Evolutionary conservation across 2,797 vertebrate genomes (phyloP).

Genomic region (Glyptemys insculpta): DNA sequence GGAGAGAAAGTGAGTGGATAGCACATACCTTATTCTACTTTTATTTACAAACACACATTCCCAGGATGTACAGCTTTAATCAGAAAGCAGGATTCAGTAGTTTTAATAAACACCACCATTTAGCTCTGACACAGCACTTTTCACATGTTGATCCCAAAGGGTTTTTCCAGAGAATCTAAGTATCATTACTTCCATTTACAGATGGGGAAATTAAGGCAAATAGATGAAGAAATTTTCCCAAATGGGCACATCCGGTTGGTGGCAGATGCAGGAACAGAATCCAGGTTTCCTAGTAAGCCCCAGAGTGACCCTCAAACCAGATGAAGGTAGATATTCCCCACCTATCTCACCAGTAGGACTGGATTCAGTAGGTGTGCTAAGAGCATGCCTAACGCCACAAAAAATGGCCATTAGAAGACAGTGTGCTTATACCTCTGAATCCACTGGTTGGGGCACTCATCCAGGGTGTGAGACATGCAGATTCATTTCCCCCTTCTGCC

Average conservation of each 20-base stretch:
- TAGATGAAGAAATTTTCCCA: background rate
- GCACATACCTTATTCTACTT: background rate
- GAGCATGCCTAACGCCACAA: no score
- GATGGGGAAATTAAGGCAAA: background rate
- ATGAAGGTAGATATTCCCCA: no score
- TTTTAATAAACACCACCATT: background rate
- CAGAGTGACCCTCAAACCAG: no score
- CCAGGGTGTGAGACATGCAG: no score
- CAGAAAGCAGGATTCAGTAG: background rate
- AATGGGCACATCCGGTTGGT: background rate
- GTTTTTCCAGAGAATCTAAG: background rate
- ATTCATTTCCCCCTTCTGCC: no score
- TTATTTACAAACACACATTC: background rate
- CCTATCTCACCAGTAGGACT: no score
- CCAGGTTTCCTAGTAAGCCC: background rate
- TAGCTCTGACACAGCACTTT: background rate
- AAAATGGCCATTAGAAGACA: no score
- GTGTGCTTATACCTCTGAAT: no score
- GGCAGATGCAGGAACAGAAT: background rate
- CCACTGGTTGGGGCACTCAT: no score
- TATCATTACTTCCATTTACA: background rate
- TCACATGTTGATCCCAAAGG: background rate
- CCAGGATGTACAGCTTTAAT: background rate
- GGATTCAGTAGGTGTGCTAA: no score
- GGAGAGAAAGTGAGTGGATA: background rate